Base-by-base conservation (phyloP, 2,888 invertebrate species). In the Antitype chi region DNA sequence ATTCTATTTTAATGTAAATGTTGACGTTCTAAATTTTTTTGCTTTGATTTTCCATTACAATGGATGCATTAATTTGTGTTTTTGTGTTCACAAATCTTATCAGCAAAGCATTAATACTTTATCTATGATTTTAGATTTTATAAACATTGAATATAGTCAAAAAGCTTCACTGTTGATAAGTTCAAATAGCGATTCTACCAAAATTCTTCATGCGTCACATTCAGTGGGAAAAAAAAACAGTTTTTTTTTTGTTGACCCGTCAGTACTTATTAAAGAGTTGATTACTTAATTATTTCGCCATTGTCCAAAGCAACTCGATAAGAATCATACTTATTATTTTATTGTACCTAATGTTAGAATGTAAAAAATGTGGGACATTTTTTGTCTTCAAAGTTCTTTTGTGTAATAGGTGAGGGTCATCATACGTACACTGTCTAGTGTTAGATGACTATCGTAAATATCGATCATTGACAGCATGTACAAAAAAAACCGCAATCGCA, bases 281-380 rank as follows among this genome's bases (percentile, higher is more conserved):
- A 49, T 73, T n/a, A n/a, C n/a, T n/a, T 77, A 57, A 47, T 64
- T 49, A 70, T 43, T 49, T 38, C 9, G 13, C 78, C 55, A 49
- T 38, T 76, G 55, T 49, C 2, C 67, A 17, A 25, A 70, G 53
- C 28, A 59, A 76, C 28, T 52, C n/a, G 43, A 60, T 17, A 43
- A 13, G 2, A 76, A 57, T 38, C 25, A 47, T 64, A 55, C 9
- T 20, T 52, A 53, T 78, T 52, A 52, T 28, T 74, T 23, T 17
- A 52, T 70, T 60, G 28, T 15, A 32, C 15, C n/a, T 15, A 32
- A 15, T 32, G n/a, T 23, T 47, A n/a, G 55, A 47, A 74, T n/a
- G 32, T 7, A 32, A 47, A 32, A 76, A 60, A 79, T 25, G 2
- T 78, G 7, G 32, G 23, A 6, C 47, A 47, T 47, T 43, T 49